Percentiles rank a stretch among this genome's conserved stretches.
These are phyloP conservation scores for Chironomus riparius DNA, from an alignment of 2,888 invertebrate genomes.

Conservation along the genomic window DNA sequence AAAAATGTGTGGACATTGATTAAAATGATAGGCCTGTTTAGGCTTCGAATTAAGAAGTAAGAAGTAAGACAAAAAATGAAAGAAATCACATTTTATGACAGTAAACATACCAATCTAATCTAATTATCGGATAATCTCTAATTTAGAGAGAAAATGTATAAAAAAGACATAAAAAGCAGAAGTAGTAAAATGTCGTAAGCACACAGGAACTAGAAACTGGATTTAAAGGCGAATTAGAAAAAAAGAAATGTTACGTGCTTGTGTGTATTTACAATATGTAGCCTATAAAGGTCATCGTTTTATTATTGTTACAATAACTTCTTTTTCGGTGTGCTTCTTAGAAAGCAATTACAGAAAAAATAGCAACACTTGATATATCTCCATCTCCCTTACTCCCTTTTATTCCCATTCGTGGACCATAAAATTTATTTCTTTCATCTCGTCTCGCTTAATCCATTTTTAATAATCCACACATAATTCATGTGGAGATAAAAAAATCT, in stretches of 20 bases:
- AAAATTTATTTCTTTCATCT: neutral
- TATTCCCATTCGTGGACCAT: too few species aligned
- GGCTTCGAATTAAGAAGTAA: too few species aligned
- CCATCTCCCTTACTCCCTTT: too few species aligned
- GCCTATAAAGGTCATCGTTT: neutral
- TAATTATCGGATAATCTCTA: constrained; percentile 27
- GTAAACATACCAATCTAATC: constrained; percentile 1
- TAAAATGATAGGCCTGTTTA: too few species aligned
- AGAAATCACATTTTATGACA: neutral
- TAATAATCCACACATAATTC: neutral
- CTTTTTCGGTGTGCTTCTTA: neutral
- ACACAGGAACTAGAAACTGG: neutral
- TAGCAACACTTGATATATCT: neutral
- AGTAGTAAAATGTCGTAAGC: neutral
- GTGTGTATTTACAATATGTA: neutral
- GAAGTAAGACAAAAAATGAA: neutral
- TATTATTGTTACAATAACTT: neutral
- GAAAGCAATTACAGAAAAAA: neutral
- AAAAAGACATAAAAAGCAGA: too few species aligned
- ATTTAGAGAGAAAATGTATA: neutral
- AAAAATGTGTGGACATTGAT: too few species aligned
- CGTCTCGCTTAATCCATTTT: neutral
- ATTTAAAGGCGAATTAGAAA: neutral
- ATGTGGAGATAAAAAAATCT: too few species aligned
- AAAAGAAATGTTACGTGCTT: neutral